These are phyloP conservation scores for Andrena dorsata DNA, from an alignment of 2,888 invertebrate species.

Conservation along the genomic window DNA sequence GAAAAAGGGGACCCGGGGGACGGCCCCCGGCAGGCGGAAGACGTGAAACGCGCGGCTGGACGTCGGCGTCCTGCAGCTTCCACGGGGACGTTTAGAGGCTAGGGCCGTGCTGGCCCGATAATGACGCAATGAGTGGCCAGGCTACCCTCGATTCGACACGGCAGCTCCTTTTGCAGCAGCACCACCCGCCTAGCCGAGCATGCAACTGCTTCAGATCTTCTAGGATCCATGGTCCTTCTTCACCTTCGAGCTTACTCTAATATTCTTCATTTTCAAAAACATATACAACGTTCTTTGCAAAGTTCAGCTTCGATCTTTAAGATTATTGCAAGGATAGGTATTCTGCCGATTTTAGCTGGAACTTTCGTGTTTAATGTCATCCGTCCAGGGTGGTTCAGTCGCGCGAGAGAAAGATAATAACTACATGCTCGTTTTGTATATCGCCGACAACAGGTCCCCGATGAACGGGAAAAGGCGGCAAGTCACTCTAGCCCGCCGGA, in stretches of 20 bases:
- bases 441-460: too few species aligned
- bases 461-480: background rate
- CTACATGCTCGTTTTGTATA: too few species aligned
- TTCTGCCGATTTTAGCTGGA: too few species aligned
- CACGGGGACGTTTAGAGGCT: slow-evolving; percentile 64
- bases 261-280: too few species aligned
- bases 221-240: background rate
- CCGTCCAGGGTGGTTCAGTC: too few species aligned
- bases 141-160: slow-evolving; percentile 55
- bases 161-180: slow-evolving; percentile 19
- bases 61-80: slow-evolving; percentile 39
- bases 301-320: background rate
- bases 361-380: too few species aligned
- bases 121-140: slow-evolving; percentile 66
- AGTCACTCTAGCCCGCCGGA: background rate
- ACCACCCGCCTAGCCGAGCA: background rate
- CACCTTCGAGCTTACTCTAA: too few species aligned
- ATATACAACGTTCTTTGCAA: too few species aligned
- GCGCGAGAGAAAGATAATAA: too few species aligned
- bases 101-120: slow-evolving; percentile 47
- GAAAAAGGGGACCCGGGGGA: slow-evolving; percentile 27
- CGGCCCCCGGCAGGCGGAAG: slow-evolving; percentile 36
- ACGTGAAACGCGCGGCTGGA: slow-evolving; percentile 39
- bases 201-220: background rate
- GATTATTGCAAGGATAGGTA: too few species aligned